phyloP scores from a whole-genome alignment of 2,113 vertebrate species.

The Genyomyrus donnyi region DNA sequence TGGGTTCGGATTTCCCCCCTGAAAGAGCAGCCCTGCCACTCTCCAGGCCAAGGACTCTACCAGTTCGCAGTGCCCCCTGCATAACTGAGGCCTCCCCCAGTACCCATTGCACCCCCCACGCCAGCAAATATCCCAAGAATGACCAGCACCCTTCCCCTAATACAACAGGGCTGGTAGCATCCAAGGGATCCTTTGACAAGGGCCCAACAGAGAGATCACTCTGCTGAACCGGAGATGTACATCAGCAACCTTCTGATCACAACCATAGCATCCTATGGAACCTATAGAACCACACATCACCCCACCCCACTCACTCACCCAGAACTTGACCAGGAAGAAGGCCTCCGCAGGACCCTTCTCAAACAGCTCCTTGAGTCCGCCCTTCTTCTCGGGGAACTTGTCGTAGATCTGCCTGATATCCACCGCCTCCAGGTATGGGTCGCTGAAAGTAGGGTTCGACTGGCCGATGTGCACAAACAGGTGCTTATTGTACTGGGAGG shows the following conservation, averaged over 20 bases:
- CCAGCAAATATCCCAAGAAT: background rate
- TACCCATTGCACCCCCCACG: background rate
- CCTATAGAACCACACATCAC: background rate
- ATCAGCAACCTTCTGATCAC: background rate
- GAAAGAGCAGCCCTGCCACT: slow-evolving; percentile 69
- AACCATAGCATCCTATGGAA: background rate
- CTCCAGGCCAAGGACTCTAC: slow-evolving; percentile 42
- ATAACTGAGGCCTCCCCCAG: background rate
- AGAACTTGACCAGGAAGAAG: slow-evolving; percentile 91
- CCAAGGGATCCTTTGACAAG: background rate
- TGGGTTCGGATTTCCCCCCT: slow-evolving; percentile 68
- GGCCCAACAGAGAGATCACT: background rate
- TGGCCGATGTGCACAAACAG: slow-evolving; percentile 88
- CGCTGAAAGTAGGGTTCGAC: slow-evolving; percentile 79
- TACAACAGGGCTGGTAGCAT: background rate
- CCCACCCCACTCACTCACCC: slow-evolving; percentile 62
- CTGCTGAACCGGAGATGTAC: background rate
- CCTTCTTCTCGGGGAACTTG: slow-evolving; percentile 91
- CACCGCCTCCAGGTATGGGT: slow-evolving; percentile 83
- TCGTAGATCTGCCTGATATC: slow-evolving; percentile 90
- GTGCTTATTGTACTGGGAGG: slow-evolving; percentile 83
- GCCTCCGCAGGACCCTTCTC: slow-evolving; percentile 80
- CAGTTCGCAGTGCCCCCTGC: background rate
- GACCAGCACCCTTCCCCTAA: background rate
- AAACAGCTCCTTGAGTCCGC: slow-evolving; percentile 85